Percentiles rank a stretch among this genome's conserved stretches.
phyloP scores from a whole-genome alignment of 2,113 vertebrate species.

The Oreochromis tanganicae region DNA sequence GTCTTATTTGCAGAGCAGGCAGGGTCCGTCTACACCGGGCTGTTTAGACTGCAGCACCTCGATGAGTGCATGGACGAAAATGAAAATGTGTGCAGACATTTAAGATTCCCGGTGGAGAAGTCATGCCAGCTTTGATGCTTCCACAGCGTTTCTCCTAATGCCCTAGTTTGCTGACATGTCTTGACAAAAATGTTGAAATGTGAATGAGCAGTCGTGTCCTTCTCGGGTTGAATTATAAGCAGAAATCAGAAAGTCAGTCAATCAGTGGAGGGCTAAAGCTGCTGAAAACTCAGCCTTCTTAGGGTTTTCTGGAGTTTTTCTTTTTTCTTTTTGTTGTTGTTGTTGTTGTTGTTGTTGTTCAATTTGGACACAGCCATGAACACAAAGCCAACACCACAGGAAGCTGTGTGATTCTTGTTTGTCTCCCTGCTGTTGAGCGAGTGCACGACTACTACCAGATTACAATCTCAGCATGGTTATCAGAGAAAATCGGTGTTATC shows the following conservation, averaged over 20 bases:
- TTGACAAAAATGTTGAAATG: neutral
- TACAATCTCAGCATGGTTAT: conserved; percentile 26
- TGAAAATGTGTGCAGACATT: neutral
- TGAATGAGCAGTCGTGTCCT: neutral
- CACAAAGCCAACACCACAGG: neutral
- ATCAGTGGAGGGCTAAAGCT: neutral
- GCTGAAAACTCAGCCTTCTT: neutral
- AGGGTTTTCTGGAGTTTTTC: neutral
- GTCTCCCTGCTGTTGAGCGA: neutral
- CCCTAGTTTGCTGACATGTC: neutral
- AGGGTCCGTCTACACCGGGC: neutral
- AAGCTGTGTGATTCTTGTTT: neutral
- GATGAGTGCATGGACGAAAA: neutral
- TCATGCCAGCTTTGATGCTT: neutral
- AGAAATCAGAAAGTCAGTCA: neutral
- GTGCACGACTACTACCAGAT: neutral
- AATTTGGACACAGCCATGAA: neutral
- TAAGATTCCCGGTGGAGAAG: neutral
- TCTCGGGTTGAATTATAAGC: neutral
- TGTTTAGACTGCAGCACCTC: neutral
- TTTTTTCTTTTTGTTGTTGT: neutral
- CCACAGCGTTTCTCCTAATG: neutral
- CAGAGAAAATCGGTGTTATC: conserved; percentile 1
- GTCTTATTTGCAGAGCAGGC: neutral
- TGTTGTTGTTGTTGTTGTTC: neutral